A percentile compares a stretch with the other conserved stretches of the same genome.
These are phyloP conservation scores for Spheniscus mendiculus DNA, from an alignment of 2,113 vertebrate species.

Conservation along the genomic window DNA sequence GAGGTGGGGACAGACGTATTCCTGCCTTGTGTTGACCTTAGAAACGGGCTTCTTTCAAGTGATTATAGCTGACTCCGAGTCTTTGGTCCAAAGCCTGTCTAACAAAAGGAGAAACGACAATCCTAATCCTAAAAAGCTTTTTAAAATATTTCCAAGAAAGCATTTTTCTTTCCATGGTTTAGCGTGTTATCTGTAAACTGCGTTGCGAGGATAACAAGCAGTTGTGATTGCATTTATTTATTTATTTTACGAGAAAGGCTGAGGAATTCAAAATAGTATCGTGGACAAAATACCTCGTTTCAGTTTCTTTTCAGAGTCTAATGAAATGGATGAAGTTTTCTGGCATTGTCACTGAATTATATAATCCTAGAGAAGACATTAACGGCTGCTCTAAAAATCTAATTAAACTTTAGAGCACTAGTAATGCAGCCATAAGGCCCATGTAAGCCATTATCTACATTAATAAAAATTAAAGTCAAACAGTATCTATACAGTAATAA, in stretches of 20 bases:
- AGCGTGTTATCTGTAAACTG: not conserved
- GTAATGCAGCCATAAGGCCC: conserved; percentile 76
- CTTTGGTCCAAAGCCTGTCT: not conserved
- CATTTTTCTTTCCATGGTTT: not conserved
- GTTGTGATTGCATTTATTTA: not conserved
- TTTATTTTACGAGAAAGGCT: not conserved
- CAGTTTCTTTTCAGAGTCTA: conserved; percentile 18
- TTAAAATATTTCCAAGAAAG: not conserved
- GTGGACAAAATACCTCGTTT: not conserved
- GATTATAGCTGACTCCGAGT: not conserved
- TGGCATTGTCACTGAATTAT: conserved; percentile 60
- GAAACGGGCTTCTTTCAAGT: not conserved
- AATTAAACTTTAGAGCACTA: conserved; percentile 80
- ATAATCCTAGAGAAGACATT: conserved; percentile 80
- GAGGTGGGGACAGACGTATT: not conserved
- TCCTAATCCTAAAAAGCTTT: not conserved
- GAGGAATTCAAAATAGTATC: not conserved
- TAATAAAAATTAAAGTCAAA: conserved; percentile 81
- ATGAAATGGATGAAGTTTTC: conserved; percentile 54
- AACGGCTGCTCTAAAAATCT: conserved; percentile 77
- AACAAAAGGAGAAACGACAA: not conserved
- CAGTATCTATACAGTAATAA: conserved; percentile 58
- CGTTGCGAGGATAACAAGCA: not conserved
- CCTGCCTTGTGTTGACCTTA: not conserved
- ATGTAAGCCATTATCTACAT: conserved; percentile 77